A percentile compares a stretch with the other conserved stretches of the same genome.
phyloP scores from a whole-genome alignment of 2,888 invertebrate genomes.

The Cynaeus angustus region DNA sequence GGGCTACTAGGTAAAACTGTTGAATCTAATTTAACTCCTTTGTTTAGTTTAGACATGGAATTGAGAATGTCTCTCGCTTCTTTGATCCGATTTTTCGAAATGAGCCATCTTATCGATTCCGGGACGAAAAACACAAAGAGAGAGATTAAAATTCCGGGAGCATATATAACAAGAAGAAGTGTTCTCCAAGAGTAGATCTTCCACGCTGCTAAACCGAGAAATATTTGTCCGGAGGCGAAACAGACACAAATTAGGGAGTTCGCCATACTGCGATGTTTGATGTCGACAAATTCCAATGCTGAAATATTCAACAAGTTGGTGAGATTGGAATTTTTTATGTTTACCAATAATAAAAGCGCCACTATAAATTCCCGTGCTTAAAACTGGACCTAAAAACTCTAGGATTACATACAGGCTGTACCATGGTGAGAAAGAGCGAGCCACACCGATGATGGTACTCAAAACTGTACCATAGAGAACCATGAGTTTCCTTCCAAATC shows the following conservation, averaged over 20 bases:
- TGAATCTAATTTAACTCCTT: constrained; percentile 60
- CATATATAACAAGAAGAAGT: constrained; percentile 77
- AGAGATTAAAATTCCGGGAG: constrained; percentile 81
- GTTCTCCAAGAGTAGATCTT: constrained; percentile 78
- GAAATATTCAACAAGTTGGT: background rate
- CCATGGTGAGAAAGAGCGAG: constrained; percentile 79
- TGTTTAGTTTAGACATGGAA: constrained; percentile 78
- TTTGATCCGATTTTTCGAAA: constrained; percentile 74
- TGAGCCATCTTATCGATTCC: constrained; percentile 84
- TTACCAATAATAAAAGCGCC: constrained; percentile 80
- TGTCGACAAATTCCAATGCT: constrained; percentile 81
- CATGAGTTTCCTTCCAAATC: constrained; percentile 76
- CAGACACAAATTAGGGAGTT: constrained; percentile 80
- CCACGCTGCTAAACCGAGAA: constrained; percentile 79
- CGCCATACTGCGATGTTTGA: constrained; percentile 79
- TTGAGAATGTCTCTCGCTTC: constrained; percentile 75
- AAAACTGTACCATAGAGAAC: constrained; percentile 74
- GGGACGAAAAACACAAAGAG: constrained; percentile 78
- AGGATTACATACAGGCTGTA: constrained; percentile 80
- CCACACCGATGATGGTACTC: constrained; percentile 78
- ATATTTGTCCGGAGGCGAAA: constrained; percentile 78
- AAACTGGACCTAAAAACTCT: constrained; percentile 80
- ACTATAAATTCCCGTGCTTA: constrained; percentile 80
- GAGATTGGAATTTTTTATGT: background rate
- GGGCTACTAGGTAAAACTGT: background rate